Evolutionary conservation across 1,140 invertebrate genomes (phyloP), one percentile per base, ranked within the genome.

Genomic region (Macrocentrus cingulum): DNA sequence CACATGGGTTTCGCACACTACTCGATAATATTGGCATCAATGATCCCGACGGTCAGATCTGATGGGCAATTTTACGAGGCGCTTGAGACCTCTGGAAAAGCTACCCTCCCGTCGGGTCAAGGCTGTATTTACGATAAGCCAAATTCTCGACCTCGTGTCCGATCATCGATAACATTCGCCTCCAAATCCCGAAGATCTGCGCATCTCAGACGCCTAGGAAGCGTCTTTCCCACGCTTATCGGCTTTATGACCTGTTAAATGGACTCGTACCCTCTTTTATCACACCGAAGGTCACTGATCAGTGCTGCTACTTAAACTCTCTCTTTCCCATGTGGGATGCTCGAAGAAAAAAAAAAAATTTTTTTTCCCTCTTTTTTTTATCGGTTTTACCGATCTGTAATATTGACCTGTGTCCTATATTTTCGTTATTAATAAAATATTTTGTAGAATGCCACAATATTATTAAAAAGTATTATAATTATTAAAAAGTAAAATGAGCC

Each of bases 241-340:
- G 9, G n/a, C 22, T 50, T 52, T 52, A 52, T 42, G 18, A 29
- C 36, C 37, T 52, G 50, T 41, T 52, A 52, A 52, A 52, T 52
- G 37, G 16, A 19, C 19, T 52, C 42, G 16, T n/a, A n/a, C 22
- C n/a, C 20, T n/a, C 50, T 52, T 41, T 52, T 52, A 52, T 52
- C 50, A 52, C 36, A n/a, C 22, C n/a, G 11, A 41, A 25, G 37
- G 50, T 41, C 50, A 52, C 7, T 49, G 15, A 32, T 11, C 22
- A 8, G 16, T 44, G 11, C 19, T 25, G 19, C 9, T 48, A 7
- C 8, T 9, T 7, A 13, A 48, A 48, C 23, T 22, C 20, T 48
- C 45, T 48, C 42, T 48, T 48, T 48, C 45, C 15, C 45, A 48
- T 23, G 45, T 3, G 22, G 25, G 25, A 29, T 29, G 4, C n/a